A percentile compares a stretch with the other conserved stretches of the same genome.
These are phyloP conservation scores for Chelonoidis abingdonii DNA, from an alignment of 2,113 vertebrate genomes.

Conservation along the genomic window DNA sequence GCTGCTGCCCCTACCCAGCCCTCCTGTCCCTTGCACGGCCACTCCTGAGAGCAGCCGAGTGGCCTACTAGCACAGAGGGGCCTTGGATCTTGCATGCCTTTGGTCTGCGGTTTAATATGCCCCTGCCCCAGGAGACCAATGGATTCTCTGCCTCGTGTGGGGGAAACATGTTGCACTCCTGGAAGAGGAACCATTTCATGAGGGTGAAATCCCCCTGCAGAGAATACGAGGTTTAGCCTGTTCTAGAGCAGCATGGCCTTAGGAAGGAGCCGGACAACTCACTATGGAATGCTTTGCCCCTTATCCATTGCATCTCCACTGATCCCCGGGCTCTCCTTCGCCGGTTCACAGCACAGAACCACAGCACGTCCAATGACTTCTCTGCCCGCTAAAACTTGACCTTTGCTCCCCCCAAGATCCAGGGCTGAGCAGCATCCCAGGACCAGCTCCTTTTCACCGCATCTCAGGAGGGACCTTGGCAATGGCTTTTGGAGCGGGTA, in stretches of 20 bases:
- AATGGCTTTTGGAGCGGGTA: not conserved
- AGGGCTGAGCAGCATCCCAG: not conserved
- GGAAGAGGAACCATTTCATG: not conserved
- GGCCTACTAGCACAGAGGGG: not conserved
- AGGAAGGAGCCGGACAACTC: not conserved
- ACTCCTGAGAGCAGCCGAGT: not conserved
- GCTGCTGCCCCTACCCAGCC: not conserved
- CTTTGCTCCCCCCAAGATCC: not conserved
- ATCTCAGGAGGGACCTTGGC: not conserved
- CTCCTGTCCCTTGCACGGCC: too few species aligned
- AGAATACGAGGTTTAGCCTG: too few species aligned
- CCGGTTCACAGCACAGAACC: not conserved
- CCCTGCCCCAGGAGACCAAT: too few species aligned
- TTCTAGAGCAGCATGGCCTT: not conserved
- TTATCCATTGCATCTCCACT: not conserved
- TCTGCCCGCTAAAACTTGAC: not conserved
- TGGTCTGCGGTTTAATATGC: not conserved
- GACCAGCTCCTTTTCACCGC: not conserved
- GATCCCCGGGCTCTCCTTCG: not conserved
- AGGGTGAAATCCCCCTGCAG: not conserved
- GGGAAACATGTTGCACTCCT: not conserved
- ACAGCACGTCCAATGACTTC: not conserved
- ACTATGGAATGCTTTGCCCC: not conserved
- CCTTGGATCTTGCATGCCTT: not conserved
- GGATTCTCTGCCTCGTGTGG: not conserved